Evolutionary conservation across 2,113 vertebrate genomes (phyloP), one percentile per base, ranked within the genome.

Genomic region (Tylochromis polylepis): DNA sequence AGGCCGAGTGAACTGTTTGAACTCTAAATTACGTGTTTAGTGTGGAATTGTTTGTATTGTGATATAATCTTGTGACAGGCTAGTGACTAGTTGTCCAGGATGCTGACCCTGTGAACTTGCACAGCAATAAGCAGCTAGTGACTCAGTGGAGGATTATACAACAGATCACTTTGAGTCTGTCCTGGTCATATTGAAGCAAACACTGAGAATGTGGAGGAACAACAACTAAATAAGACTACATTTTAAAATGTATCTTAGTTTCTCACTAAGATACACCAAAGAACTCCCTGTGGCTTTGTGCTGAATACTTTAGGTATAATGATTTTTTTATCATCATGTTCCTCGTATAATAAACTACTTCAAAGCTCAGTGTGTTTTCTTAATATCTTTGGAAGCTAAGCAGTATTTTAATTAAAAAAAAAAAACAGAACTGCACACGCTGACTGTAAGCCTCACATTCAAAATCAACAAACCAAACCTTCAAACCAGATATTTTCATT

Each of bases 1-100:
- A 49, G 81, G 67, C 29, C 75, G 88, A 83, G 87, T 92, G 81
- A 88, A 81, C 87, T 82, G 6, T 3, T 46, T 84, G 81, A 89
- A 84, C 83, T 82, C 85, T 57, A 88, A 91, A 91, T 89, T 92
- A 79, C 14, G 62, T 70, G 62, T 27, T 78, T 46, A 15, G 46
- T 38, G 49, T 81, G 67, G 70, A 55, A 83, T 84, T 89, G 79
- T 88, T 91, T 93, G 43, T 65, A 55, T 78, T 81, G 22, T 36
- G 79, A 49, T n/a, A 38, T 34, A 87, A 78, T 56, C 24, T 8
- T 77, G 78, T 20, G 75, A 70, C 60, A 82, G 65, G 81, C 59
- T 3, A 51, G 41, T 83, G 77, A 86, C 78, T 81, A 31, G 24
- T 75, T 56, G 3, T 60, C 83, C 51, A 56, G 3, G 0, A 56